phyloP scores from a whole-genome alignment of 2,888 invertebrate genomes.

The Notocelia uddmanniana region DNA sequence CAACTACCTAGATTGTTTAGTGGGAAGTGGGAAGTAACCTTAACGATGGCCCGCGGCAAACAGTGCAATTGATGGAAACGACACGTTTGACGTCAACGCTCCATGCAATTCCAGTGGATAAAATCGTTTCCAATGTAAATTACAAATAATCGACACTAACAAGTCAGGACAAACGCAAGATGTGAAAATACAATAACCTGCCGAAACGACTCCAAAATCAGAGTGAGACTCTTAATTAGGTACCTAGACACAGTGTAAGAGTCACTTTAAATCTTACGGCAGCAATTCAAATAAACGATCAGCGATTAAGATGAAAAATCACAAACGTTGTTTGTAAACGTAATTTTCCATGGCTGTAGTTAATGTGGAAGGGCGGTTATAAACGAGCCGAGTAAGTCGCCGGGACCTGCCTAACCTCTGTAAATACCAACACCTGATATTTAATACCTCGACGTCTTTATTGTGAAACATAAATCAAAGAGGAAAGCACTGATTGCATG shows the following conservation, averaged over 20 bases:
- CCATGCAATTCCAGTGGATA: conserved; percentile 14
- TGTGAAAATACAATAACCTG: not conserved
- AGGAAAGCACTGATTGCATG: conserved; percentile 56
- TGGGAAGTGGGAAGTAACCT: conserved; percentile 17
- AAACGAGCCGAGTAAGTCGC: conserved; percentile 57
- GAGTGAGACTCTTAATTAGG: not conserved
- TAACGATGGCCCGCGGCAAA: conserved; percentile 13
- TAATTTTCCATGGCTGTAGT: conserved; percentile 28
- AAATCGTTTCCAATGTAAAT: conserved; percentile 13
- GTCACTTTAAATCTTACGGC: conserved; percentile 6
- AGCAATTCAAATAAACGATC: conserved; percentile 22
- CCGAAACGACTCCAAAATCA: not conserved
- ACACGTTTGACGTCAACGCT: not conserved
- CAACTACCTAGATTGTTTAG: conserved; percentile 13
- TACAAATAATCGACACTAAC: not conserved
- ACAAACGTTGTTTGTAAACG: conserved; percentile 26
- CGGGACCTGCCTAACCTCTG: conserved; percentile 37
- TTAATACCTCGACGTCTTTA: conserved; percentile 66
- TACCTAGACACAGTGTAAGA: conserved; percentile 5
- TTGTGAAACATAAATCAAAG: conserved; percentile 63
- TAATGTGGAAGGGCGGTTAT: conserved; percentile 45
- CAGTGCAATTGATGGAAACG: conserved; percentile 10
- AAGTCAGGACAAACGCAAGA: not conserved
- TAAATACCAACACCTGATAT: conserved; percentile 57
- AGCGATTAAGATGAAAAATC: conserved; percentile 33